Evolutionary conservation across 2,797 vertebrate genomes (phyloP).

Genomic region (Oreonectes daqikongensis): DNA sequence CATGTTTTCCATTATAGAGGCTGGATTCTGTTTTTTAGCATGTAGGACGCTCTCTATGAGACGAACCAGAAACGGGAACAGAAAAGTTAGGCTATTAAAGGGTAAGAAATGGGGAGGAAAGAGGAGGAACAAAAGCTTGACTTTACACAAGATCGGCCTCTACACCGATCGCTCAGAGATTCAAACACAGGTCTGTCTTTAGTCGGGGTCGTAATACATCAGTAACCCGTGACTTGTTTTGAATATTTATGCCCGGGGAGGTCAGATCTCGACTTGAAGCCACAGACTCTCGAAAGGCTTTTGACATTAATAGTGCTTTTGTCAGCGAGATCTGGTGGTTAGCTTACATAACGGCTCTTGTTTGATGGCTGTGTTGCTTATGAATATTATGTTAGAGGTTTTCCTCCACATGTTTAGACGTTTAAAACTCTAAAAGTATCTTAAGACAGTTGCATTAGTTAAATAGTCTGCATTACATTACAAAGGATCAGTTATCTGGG

Average conservation of each 20-base stretch:
- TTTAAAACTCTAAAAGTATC: not conserved
- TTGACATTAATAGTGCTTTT: constrained; percentile 17
- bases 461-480: not conserved
- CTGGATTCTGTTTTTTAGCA: constrained; percentile 38
- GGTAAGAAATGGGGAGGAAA: not conserved
- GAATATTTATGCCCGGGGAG: constrained; percentile 10
- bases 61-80: constrained; percentile 17
- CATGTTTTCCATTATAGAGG: constrained; percentile 10
- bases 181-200: constrained; percentile 32
- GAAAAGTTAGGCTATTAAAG: constrained; percentile 15
- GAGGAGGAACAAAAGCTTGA: not conserved
- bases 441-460: not conserved
- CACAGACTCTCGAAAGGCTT: constrained; percentile 21
- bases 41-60: constrained; percentile 45
- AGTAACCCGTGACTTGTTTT: not conserved
- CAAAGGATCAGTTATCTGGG: not conserved
- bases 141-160: not conserved
- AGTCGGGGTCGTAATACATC: constrained; percentile 1
- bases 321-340: constrained; percentile 18
- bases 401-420: not conserved
- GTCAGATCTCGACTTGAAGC: constrained; percentile 25
- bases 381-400: not conserved
- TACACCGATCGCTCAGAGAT: constrained; percentile 5
- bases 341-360: not conserved
- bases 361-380: not conserved